Base-by-base conservation (phyloP, 2,888 invertebrate species). In the Ischnus inquisitorius region DNA sequence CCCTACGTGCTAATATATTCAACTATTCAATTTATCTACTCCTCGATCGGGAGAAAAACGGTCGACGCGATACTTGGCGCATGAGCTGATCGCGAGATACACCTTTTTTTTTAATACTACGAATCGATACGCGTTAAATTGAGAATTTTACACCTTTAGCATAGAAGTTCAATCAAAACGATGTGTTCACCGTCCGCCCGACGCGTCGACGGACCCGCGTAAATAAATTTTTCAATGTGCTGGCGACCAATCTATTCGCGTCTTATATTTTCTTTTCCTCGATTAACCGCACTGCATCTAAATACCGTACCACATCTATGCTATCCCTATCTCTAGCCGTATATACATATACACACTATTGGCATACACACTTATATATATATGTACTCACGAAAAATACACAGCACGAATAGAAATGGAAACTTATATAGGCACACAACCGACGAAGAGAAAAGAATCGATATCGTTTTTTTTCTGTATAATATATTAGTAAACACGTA, bases 321-420 rank as follows among this genome's bases (percentile, higher is more conserved):
- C 43, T 25, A 76, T n/a, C 57, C 43, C 75, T 60, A 79, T 69
- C 60, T 39, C 67, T 60, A 48, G 57, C 34, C 16, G n/a, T 84
- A 78, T 84, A 71, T 78, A 84, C 77, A 84, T 81, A 81, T 82
- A 84, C 67, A 78, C 77, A 74, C 74, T 74, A 80, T 84, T 81
- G 81, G 60, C 77, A 81, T 79, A 78, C 83, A 78, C 78, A 80
- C 83, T 60, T 46, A 72, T 79, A 46, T 14, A 69, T 46, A 39
- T 79, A 65, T 68, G 71, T 71, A 68, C 80, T 46, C 69, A 78
- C 68, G 54, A 57, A 46, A 46, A 60, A 74, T 72, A 79, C 75
- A 71, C 69, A 74, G 43, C 46, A 69, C 64, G 48, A 81, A 48
- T 69, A 83, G 76, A 69, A 85, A 80, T 74, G 67, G 77, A 75